Evolutionary conservation across 2,113 vertebrate species (phyloP), one percentile per base, ranked within the genome.

Genomic region (Podarcis cretensis): DNA sequence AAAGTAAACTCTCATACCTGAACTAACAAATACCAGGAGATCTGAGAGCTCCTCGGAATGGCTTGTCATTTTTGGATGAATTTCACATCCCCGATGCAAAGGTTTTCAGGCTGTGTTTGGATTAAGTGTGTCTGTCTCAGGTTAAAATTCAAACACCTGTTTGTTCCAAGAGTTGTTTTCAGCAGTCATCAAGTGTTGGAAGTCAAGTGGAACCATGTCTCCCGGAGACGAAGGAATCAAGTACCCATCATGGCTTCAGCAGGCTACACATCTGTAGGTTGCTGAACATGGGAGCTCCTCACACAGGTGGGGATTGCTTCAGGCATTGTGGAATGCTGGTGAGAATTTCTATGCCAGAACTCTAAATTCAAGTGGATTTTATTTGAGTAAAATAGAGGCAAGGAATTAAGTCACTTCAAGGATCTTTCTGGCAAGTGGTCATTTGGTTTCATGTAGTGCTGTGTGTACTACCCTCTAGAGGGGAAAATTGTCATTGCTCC

Each of bases 1-100:
- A 4, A 3, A 86, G 86, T 76, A 57, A 89, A 89, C 80, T 57
- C 0, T 0, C 21, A 74, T 86, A 94, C 93, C 74, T 89, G 59
- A 77, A 43, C 73, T 1, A 85, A 80, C 68, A 35, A 40, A 37
- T 0, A 78, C 86, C 89, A 87, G 89, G 12, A 0, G 13, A 87
- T 85, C 74, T n/a, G 57, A 85, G 73, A 79, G 88, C 30, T 43
- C n/a, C 81, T 82, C 81, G 81, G 83, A 87, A 73, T 6, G 65
- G 40, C 8, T 35, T n/a, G 16, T 59, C 9, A 73, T 3, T 63
- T 43, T 32, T 21, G 27, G 37, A 21, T 73, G 69, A 9, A 6
- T 13, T 21, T 2, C 6, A 13, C 35, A 2, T 37, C 32, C 32
- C 14, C 1, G 23, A 27, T 10, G 35, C n/a, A 69, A 6, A 54